Evolutionary conservation across 2,888 invertebrate species (phyloP), one percentile per base, ranked within the genome.

Genomic region (Empis stercorea): DNA sequence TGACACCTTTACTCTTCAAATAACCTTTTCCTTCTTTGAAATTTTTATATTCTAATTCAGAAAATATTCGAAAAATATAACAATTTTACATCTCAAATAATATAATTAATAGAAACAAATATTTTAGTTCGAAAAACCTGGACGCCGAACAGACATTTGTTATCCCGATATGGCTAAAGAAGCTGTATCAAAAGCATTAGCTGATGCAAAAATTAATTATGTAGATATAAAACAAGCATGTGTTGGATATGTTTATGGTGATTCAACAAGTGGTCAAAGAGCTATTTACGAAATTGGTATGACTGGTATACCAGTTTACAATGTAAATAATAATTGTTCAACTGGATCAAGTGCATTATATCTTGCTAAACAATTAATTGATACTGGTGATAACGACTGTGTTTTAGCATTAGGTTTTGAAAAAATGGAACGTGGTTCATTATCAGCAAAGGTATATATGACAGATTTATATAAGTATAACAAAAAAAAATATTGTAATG

Each of bases 251-350:
- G 94, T 94, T 30, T 93, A 87, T 64, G 95, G 95, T 0, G 96
- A 97, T 68, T 94, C 96, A 1, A 91, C 94, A 4, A 81, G 85
- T 68, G 99, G 97, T 0, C 99, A 99, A 71, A 76, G 96, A 54
- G 93, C 93, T 1, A 68, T 97, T 9, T 97, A 97, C 67, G 86
- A 89, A 65, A 75, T 96, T 38, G 96, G 96, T 48, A 82, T 96
- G 81, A 94, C 87, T 30, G 96, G 96, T 38, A 94, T 97, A 54
- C 97, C 97, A 5, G 84, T 99, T 55, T 91, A 87, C 71, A 99
- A 99, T 70, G 96, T 97, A 13, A 97, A 99, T 72, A 99, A 99
- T 66, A 96, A 96, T 63, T 99, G 99, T 64, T 87, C 97, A 0
- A 96, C 96, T 2, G 99, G 99, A 27, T 87, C 96, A 0, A 88